A percentile compares a stretch with the other conserved stretches of the same genome.
phyloP scores from a whole-genome alignment of 2,888 invertebrate species.

The Eudasyphora cyanicolor region DNA sequence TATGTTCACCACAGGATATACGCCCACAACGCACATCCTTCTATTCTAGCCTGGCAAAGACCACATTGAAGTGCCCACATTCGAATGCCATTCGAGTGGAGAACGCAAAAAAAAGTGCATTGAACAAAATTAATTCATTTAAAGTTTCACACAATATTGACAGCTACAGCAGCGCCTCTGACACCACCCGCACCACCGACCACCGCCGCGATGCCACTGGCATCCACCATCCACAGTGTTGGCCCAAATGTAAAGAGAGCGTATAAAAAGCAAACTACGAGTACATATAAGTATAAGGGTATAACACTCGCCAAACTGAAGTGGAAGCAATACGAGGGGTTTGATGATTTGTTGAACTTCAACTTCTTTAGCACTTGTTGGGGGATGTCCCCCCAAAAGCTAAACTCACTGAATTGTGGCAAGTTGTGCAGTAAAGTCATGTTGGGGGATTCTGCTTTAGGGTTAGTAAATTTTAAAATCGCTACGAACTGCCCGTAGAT shows the following conservation, averaged over 20 bases:
- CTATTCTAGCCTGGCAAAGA: not conserved
- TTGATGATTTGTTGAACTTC: not conserved
- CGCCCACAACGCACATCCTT: not conserved
- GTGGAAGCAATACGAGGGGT: not conserved
- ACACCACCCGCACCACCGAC: not conserved
- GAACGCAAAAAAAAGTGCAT: slow-evolving; percentile 13
- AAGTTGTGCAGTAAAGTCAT: too few species aligned
- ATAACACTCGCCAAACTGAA: too few species aligned
- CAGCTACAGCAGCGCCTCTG: slow-evolving; percentile 1
- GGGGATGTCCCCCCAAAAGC: not conserved
- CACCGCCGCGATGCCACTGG: not conserved
- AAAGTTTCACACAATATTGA: slow-evolving; percentile 46
- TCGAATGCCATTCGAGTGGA: not conserved
- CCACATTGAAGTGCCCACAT: not conserved
- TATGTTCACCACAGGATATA: not conserved
- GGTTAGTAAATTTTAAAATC: too few species aligned
- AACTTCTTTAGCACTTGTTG: not conserved
- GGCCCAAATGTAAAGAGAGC: not conserved
- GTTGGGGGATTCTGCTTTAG: too few species aligned
- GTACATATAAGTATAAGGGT: not conserved
- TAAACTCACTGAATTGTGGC: too few species aligned
- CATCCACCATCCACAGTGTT: not conserved
- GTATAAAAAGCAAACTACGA: not conserved
- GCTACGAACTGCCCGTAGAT: too few species aligned
- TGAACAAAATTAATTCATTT: slow-evolving; percentile 56